These are phyloP conservation scores for Hippoglossus stenolepis DNA, from an alignment of 2,113 vertebrate species.

Conservation along the genomic window DNA sequence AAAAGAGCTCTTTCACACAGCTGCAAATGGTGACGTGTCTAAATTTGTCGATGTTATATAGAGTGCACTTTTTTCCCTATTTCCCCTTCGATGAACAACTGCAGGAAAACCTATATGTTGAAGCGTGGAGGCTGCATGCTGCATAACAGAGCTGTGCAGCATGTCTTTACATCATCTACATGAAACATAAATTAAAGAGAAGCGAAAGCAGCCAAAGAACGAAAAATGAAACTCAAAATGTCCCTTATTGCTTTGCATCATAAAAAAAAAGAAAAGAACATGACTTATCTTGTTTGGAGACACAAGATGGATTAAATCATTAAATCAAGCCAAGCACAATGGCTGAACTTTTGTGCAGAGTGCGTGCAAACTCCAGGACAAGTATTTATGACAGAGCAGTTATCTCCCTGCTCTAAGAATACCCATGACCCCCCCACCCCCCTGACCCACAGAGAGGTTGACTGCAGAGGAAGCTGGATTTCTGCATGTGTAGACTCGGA, in stretches of 20 bases:
- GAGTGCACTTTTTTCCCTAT: no score
- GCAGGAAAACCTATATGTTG: background rate
- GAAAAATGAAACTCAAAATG: background rate
- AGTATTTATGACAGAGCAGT: slow-evolving; percentile 42
- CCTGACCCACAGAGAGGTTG: slow-evolving; percentile 39
- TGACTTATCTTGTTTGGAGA: background rate
- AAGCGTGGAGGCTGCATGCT: no score
- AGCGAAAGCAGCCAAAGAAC: background rate
- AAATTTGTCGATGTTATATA: no score
- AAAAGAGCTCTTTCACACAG: no score
- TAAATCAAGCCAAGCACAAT: background rate
- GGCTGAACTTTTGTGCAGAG: background rate
- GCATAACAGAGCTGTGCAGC: no score
- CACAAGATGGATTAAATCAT: background rate
- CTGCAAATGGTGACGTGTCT: no score
- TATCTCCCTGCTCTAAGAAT: slow-evolving; percentile 56
- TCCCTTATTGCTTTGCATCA: no score
- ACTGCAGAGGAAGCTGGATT: slow-evolving; percentile 7
- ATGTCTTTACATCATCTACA: background rate
- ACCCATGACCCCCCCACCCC: slow-evolving; percentile 29
- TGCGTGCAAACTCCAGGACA: background rate
- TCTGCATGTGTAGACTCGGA: background rate
- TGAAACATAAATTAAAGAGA: no score
- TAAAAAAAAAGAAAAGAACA: no score
- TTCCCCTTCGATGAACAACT: no score